Base-by-base conservation (phyloP, 2,888 invertebrate species). In the Exocentrus adspersus region DNA sequence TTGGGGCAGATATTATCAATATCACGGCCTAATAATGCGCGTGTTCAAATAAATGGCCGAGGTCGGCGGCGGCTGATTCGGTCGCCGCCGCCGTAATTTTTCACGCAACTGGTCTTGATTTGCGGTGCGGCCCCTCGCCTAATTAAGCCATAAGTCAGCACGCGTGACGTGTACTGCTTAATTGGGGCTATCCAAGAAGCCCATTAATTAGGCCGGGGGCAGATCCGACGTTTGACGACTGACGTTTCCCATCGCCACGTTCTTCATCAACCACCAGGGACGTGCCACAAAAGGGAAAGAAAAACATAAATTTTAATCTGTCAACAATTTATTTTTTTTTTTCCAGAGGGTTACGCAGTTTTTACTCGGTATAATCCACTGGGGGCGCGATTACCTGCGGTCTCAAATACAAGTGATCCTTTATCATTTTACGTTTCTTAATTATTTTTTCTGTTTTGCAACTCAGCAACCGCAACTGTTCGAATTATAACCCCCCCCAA, bases 81-180 rank as follows among this genome's bases (percentile, higher is more conserved):
- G 54, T 24, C 28, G 14, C 42, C 42, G 54, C 24, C 41, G 43
- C 21, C 60, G 45, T 41, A 41, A 60, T 60, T 60, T 60, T 60
- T 60, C 60, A 52, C 45, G 46, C 32, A 19, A 30, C 46, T 32
- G 45, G 57, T 52, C 60, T 45, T 52, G 60, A 60, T 60, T 60
- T 60, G 60, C 41, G 52, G 60, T 52, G 52, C 19, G 30, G 46
- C 21, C 45, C 32, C 5, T 19, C 41, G 16, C 30, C 51, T 77
- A 77, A 77, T 78, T 77, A 78, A 78, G 76, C 74, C 72, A 77
- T 78, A 78, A 77, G 78, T 78, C 76, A 77, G 76, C 74, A 72
- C 72, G 72, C 74, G 70, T 75, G 75, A 78, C 77, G 75, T 75
- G 71, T 65, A 72, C 67, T 72, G 71, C 75, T 77, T 77, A 77